These are phyloP conservation scores for Crepidodera aurea DNA, from an alignment of 2,888 invertebrate species.

Conservation along the genomic window DNA sequence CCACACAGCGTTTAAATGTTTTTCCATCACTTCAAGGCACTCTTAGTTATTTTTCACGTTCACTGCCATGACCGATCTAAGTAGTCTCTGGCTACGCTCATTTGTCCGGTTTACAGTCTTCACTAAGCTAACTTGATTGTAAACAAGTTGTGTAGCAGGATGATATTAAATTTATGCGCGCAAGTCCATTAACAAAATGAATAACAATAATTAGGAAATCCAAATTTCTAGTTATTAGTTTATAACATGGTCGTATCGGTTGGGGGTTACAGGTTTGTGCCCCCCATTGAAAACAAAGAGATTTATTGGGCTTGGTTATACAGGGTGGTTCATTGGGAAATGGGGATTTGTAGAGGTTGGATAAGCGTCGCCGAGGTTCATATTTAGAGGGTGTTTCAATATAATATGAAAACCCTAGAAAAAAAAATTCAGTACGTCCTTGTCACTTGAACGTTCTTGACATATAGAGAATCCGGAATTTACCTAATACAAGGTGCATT, in stretches of 20 bases:
- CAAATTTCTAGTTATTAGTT: slow-evolving; percentile 6
- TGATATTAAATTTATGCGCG: slow-evolving; percentile 28
- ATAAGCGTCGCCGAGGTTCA: too few species aligned
- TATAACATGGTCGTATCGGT: background rate
- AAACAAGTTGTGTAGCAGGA: slow-evolving; percentile 31
- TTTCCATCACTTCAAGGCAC: slow-evolving; percentile 17
- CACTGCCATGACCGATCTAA: slow-evolving; percentile 25
- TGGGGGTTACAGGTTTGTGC: background rate
- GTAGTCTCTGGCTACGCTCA: background rate
- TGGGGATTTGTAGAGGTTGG: too few species aligned
- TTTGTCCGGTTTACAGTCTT: slow-evolving; percentile 2
- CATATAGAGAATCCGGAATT: too few species aligned
- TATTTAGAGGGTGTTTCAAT: too few species aligned
- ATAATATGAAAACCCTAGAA: too few species aligned
- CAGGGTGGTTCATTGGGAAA: too few species aligned
- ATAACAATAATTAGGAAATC: slow-evolving; percentile 22
- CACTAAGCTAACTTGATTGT: slow-evolving; percentile 11
- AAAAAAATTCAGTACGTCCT: too few species aligned
- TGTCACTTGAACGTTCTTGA: too few species aligned
- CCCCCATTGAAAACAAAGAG: too few species aligned
- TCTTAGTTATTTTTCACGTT: slow-evolving; percentile 18
- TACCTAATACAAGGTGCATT: too few species aligned
- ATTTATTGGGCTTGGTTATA: too few species aligned
- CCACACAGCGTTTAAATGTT: background rate
- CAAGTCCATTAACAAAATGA: slow-evolving; percentile 26